phyloP scores from a whole-genome alignment of 2,797 vertebrate genomes.

The Argentina silus region DNA sequence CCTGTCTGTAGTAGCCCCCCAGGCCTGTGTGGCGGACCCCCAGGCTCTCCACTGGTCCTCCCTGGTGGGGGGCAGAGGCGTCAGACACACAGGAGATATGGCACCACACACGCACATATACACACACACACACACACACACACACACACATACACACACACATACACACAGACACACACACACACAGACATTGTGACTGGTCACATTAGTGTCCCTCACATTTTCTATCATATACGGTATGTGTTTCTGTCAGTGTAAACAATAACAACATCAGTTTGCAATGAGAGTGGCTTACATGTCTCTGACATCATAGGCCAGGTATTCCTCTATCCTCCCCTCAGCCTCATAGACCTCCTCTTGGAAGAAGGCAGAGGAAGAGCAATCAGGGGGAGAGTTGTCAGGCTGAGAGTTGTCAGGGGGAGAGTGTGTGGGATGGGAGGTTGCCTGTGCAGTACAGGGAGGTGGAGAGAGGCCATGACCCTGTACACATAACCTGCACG shows the following conservation, averaged over 20 bases:
- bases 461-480: conserved; percentile 74
- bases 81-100: conserved; percentile 12
- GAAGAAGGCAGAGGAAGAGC: conserved; percentile 56
- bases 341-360: conserved; percentile 81
- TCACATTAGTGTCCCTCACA: no score
- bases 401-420: conserved; percentile 16
- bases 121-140: background rate
- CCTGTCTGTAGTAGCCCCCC: conserved; percentile 42
- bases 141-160: background rate
- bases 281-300: conserved; percentile 72
- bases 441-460: conserved; percentile 47
- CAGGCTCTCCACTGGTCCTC: conserved; percentile 67
- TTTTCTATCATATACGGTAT: no score
- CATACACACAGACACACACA: background rate
- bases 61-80: conserved; percentile 55
- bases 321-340: conserved; percentile 86
- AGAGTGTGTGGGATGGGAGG: conserved; percentile 15
- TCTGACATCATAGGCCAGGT: conserved; percentile 82
- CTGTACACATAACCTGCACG: conserved; percentile 75
- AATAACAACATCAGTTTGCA: no score
- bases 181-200: background rate
- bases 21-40: background rate
- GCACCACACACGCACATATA: background rate
- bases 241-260: no score
- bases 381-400: conserved; percentile 23